Evolutionary conservation across 2,113 vertebrate species (phyloP), one percentile per base, ranked within the genome.

Genomic region (Piprites chloris): DNA sequence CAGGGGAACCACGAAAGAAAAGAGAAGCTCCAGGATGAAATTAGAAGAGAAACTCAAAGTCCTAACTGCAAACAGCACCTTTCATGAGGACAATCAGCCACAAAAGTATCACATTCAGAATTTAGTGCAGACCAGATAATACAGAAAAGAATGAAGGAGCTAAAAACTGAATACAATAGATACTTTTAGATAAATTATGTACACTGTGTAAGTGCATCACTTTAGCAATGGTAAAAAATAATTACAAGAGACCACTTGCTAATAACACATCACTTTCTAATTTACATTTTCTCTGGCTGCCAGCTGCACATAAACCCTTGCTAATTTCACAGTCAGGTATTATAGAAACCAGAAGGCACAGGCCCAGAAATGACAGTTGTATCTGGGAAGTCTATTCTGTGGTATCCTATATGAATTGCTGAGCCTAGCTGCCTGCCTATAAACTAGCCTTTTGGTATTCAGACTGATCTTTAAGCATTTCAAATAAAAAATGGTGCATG

Each of bases 221-320:
- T 94, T 84, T 14, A 83, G 39, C 85, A 93, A 82, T 14, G 52
- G 65, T 78, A 92, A 97, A 87, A 90, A 95, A 74, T 78, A 97
- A 86, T 62, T 82, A 61, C 52, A 94, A 75, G 59, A 68, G 46
- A 95, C 42, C 53, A 79, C 58, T 79, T 91, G 59, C 92, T 96
- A 92, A 81, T 87, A 93, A 30, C 76, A 53, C 46, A 67, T 67
- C 66, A 69, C 80, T 77, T 92, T 53, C n/a, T 83, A 66, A 84
- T 59, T 80, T 32, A 71, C 75, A 32, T 47, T 93, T 86, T 78
- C 82, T 81, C 42, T 46, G 62, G 27, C 20, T 78, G n/a, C 87
- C 65, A 91, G 62, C 76, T 89, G 95, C 92, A 89, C 30, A 74
- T 22, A 80, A 91, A 46, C 35, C 56, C 56, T 92, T 90, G 74